These are phyloP conservation scores for Arvicanthis niloticus DNA, from an alignment of 2,113 vertebrate species.

Conservation along the genomic window DNA sequence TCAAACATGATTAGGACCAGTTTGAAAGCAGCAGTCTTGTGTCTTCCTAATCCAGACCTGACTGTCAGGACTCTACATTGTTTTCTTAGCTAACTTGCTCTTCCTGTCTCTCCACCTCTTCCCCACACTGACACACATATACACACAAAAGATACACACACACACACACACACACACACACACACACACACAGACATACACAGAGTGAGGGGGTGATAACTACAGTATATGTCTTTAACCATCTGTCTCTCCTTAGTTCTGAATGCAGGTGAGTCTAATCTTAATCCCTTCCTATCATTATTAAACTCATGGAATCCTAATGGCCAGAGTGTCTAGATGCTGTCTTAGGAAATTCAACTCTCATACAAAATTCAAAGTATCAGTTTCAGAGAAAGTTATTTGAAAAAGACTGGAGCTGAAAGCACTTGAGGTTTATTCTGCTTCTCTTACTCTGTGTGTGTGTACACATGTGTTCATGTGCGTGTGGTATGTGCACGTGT, in stretches of 20 bases:
- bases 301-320: not conserved
- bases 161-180: not conserved
- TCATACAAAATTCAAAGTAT: not conserved
- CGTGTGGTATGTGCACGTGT: not conserved
- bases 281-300: not conserved
- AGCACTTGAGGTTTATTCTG: not conserved
- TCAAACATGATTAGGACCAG: conserved; percentile 12
- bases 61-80: not conserved
- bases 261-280: not conserved
- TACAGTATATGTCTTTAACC: too few species aligned
- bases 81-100: not conserved
- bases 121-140: not conserved
- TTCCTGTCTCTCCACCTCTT: not conserved
- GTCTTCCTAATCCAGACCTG: not conserved
- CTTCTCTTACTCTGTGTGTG: not conserved
- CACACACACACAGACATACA: not conserved
- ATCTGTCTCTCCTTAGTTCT: not conserved
- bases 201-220: too few species aligned
- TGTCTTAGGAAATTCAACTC: not conserved
- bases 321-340: not conserved
- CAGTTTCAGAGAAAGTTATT: not conserved
- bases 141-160: too few species aligned
- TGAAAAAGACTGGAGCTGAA: conserved; percentile 13
- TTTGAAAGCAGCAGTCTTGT: not conserved
- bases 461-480: not conserved